Percentiles rank a stretch among this genome's conserved stretches.
Evolutionary conservation across 2,888 invertebrate species (phyloP).

Genomic region (Amblyteles armatorius): DNA sequence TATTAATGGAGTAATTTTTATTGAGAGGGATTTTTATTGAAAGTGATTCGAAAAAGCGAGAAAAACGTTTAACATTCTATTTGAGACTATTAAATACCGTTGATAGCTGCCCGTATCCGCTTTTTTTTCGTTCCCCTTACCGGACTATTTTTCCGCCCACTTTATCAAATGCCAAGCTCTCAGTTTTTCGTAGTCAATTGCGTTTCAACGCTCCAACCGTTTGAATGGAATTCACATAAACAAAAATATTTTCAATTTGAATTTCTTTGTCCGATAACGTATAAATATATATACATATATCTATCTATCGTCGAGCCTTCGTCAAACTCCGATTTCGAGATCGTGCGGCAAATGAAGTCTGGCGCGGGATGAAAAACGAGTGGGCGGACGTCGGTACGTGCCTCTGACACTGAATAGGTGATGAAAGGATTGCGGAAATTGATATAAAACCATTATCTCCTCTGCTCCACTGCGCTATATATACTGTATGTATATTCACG

Average conservation of each 20-base stretch:
- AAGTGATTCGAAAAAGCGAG: neutral
- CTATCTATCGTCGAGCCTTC: constrained; percentile 24
- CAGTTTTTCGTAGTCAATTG: neutral
- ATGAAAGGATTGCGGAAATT: constrained; percentile 63
- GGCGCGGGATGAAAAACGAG: constrained; percentile 4
- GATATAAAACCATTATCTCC: constrained; percentile 62
- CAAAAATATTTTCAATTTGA: too few relatives aligned
- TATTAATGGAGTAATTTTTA: neutral
- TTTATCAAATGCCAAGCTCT: neutral
- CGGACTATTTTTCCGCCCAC: neutral
- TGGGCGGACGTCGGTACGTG: constrained; percentile 40
- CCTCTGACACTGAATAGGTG: constrained; percentile 51
- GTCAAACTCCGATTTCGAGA: constrained; percentile 56
- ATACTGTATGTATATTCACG: neutral
- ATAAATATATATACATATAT: neutral
- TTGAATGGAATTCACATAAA: too few relatives aligned
- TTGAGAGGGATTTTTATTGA: neutral
- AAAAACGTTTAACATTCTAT: neutral
- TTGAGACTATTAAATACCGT: neutral
- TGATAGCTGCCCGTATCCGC: neutral
- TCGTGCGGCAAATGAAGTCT: constrained; percentile 48
- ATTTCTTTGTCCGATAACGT: too few relatives aligned
- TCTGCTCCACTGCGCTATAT: constrained; percentile 8
- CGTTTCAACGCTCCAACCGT: neutral
- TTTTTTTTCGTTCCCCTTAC: neutral